These are phyloP conservation scores for Karalla daura DNA, from an alignment of 2,797 vertebrate species.

Conservation along the genomic window DNA sequence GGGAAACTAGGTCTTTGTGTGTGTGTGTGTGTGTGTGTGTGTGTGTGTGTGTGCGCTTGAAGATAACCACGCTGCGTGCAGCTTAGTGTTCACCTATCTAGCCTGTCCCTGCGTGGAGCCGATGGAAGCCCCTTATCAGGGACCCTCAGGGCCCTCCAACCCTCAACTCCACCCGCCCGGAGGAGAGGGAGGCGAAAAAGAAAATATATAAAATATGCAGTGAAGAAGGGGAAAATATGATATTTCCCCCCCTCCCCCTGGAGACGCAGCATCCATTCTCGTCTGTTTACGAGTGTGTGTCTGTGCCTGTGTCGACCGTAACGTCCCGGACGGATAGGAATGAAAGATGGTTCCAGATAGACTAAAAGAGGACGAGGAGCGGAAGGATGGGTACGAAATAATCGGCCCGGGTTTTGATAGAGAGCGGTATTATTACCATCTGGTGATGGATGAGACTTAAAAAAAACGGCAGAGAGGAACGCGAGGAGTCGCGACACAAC, in stretches of 20 bases:
- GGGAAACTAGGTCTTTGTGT: too few relatives aligned
- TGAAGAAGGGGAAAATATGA: conserved; percentile 15
- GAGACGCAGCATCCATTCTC: conserved; percentile 28
- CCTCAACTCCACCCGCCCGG: conserved; percentile 51
- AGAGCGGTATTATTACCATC: conserved; percentile 30
- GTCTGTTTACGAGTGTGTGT: conserved; percentile 44
- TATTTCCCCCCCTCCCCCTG: conserved; percentile 2
- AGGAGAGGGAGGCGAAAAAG: conserved; percentile 51
- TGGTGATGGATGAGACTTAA: conserved; percentile 44
- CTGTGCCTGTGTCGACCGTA: conserved; percentile 36
- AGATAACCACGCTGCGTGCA: conserved; percentile 68
- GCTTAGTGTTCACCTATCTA: conserved; percentile 72
- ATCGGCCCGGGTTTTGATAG: conserved; percentile 36
- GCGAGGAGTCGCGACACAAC: conserved; percentile 14
- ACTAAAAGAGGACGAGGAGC: conserved; percentile 5
- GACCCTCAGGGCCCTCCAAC: conserved; percentile 70
- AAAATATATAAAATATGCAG: conserved; percentile 50
- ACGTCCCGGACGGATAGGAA: conserved; percentile 41
- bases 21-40: conserved; percentile 33
- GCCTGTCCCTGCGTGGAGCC: conserved; percentile 52
- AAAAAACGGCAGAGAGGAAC: conserved; percentile 16
- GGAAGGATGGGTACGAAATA: conserved; percentile 1
- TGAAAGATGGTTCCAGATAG: conserved; percentile 29
- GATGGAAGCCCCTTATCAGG: conserved; percentile 77
- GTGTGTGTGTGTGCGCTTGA: conserved; percentile 42